Evolutionary conservation across 2,888 invertebrate genomes (phyloP), one percentile per base, ranked within the genome.

Genomic region (Anthophora plumipes): DNA sequence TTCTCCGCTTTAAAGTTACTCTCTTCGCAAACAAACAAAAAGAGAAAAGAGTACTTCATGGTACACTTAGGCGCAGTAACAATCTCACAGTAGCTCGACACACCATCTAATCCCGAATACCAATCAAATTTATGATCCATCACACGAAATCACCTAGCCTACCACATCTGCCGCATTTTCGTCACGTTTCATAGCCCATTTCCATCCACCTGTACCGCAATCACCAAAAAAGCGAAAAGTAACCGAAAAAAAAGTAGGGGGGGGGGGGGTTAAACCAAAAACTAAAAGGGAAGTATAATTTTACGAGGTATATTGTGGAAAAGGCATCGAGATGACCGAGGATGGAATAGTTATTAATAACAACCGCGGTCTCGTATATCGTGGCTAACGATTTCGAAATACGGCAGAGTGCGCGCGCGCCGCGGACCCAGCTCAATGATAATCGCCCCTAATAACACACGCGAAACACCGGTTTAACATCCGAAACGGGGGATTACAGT

Each of bases 401-500:
- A 43, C 50, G 37, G 43, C 11, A 52, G 48, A 11, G 31, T 31
- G 4, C 37, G 54, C 64, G 57, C 39, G 14, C n/a, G 31, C 31
- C 71, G 22, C 7, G 31, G 31, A 31, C 20, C n/a, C 46, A 22
- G 14, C 54, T 43, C 48, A 48, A 77, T 61, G 78, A 78, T 78
- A 72, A 80, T 77, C 72, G 60, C 55, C 80, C 46, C 25, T 80
- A 80, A 80, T 80, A 77, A 80, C 60, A 80, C 72, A 72, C 72
- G 17, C 22, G 37, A 43, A 41, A 60, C 67, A 17, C 50, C 66
- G 39, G 12, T 66, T 61, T 50, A 66, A 76, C 60, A 60, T 71
- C 52, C 55, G 52, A 63, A 76, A 70, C 63, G 25, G 20, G 52
- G 52, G 77, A 77, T 79, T 76, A 64, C 46, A 17, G 70, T 55